Percentiles rank a stretch among this genome's conserved stretches.
Evolutionary conservation across 2,888 invertebrate species (phyloP).

Genomic region (Diarsia brunnea): DNA sequence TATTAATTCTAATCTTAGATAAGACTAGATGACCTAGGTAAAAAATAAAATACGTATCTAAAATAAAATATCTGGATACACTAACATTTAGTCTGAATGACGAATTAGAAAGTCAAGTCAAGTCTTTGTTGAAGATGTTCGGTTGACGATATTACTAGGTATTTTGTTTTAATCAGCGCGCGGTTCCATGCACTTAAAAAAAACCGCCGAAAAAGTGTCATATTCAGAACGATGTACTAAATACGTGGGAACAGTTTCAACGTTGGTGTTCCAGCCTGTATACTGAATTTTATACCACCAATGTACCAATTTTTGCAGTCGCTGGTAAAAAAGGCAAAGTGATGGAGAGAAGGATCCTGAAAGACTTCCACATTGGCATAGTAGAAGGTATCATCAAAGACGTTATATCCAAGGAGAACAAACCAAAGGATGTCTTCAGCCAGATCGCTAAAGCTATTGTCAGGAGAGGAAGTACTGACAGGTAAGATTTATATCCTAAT

Average conservation of each 20-base stretch:
- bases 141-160: too few relatives aligned
- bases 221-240: too few relatives aligned
- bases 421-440: slow-evolving; percentile 95
- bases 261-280: too few relatives aligned
- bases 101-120: neutral
- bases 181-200: too few relatives aligned
- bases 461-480: slow-evolving; percentile 88
- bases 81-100: neutral
- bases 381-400: slow-evolving; percentile 95
- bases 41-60: neutral
- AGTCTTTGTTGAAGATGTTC: too few relatives aligned
- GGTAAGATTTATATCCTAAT: slow-evolving; percentile 61
- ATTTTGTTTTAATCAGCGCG: too few relatives aligned
- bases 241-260: too few relatives aligned
- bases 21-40: neutral
- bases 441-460: slow-evolving; percentile 96
- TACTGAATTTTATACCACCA: too few relatives aligned
- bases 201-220: too few relatives aligned
- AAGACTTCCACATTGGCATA: slow-evolving; percentile 97
- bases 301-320: slow-evolving; percentile 87
- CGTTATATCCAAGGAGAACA: slow-evolving; percentile 92
- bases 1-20: neutral
- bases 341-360: slow-evolving; percentile 96
- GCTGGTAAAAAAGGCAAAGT: slow-evolving; percentile 96
- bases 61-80: neutral